Conservation (phyloP, 2,113 vertebrate species). For the Trachemys scripta region DNA sequence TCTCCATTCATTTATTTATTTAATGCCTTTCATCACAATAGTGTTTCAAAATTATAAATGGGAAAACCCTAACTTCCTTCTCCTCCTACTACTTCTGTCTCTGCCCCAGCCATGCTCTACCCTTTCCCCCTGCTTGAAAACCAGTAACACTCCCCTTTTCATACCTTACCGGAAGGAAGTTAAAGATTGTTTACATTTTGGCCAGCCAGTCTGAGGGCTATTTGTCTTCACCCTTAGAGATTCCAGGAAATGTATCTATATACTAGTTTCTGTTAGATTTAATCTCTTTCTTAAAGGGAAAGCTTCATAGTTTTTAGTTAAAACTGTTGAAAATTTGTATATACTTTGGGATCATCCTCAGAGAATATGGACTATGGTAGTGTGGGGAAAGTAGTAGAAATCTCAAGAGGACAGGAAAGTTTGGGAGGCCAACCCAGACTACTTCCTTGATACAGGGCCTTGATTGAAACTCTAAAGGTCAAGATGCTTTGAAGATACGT, state of each 20-base stretch:
- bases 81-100: no score
- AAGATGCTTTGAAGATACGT: neutral
- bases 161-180: neutral
- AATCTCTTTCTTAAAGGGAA: neutral
- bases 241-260: no score
- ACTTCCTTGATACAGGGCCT: accelerated
- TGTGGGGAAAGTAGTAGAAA: neutral
- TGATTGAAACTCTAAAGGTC: neutral
- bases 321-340: neutral
- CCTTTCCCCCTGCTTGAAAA: neutral
- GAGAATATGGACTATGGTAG: accelerated
- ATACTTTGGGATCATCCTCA: neutral
- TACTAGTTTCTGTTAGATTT: neutral
- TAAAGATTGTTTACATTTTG: neutral
- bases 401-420: neutral
- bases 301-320: neutral
- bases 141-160: neutral
- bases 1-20: neutral
- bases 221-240: no score
- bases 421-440: accelerated
- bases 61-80: neutral
- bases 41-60: accelerated
- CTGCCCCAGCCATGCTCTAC: neutral
- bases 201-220: neutral
- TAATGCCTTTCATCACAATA: accelerated